Evolutionary conservation across 2,888 invertebrate species (phyloP), one percentile per base, ranked within the genome.

Genomic region (Chironomus riparius): DNA sequence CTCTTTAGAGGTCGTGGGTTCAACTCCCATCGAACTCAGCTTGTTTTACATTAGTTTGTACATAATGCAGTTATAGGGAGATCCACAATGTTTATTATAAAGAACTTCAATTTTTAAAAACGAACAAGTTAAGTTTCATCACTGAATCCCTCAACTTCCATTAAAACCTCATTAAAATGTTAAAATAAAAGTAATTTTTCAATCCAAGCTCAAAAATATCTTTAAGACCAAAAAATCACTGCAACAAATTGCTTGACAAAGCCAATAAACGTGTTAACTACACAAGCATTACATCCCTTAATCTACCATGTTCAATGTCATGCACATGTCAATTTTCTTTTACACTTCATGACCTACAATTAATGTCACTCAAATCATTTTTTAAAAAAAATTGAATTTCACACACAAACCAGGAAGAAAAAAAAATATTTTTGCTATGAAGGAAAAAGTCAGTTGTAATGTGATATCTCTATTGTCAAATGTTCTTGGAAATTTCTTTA

Each of bases 271-370:
- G 65, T 65, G 65, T 65, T 65, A 65, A 21, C 13, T 38, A 38
- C 38, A 38, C 38, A 38, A 38, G 10, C 38, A 38, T 21, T 65
- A 22, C 18, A 24, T 65, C 65, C 22, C 22, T 38, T 65, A 65
- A 65, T 65, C 65, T 13, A 38, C 65, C 12, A 65, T 24, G 65
- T 62, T 73, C 71, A 71, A 71, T 71, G 71, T 56, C 72, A 47
- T 62, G 72, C 72, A 62, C 62, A 61, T 73, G 72, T 73, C 72
- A 73, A 61, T 47, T 56, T 56, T 71, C 56, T 24, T 47, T 71
- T 47, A 70, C n/a, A 48, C 47, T 48, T 56, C 47, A 18, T 68
- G 74, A 74, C 74, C 74, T 74, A 74, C 74, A 74, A 68, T 61
- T 74, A 74, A 18, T 74, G 74, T 74, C 74, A 74, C 68, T 74